Conservation (phyloP, 2,888 invertebrate species). For the Pandemis cinnamomeana region DNA sequence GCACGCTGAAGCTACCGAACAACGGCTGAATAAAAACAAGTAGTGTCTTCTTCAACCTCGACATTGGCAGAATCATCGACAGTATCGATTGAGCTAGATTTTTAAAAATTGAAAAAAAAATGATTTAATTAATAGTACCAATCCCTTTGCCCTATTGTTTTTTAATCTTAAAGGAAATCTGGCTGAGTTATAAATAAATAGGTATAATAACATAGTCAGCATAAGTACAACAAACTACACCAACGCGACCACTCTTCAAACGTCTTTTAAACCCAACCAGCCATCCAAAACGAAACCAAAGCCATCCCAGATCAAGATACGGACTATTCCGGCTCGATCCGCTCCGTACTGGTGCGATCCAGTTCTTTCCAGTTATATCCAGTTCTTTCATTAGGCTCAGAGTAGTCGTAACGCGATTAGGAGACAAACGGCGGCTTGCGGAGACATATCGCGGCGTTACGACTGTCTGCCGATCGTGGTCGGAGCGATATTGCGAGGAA, state of each 20-base stretch:
- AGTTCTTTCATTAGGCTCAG: slow-evolving; percentile 36
- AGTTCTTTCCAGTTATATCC: slow-evolving; percentile 16
- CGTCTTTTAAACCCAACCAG: background rate
- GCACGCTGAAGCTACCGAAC: too few relatives aligned
- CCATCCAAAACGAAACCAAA: background rate
- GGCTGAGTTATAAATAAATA: too few relatives aligned
- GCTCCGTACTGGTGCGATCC: background rate
- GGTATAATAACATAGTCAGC: too few relatives aligned
- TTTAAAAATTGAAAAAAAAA: too few relatives aligned
- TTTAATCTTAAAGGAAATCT: too few relatives aligned
- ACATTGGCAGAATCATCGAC: too few relatives aligned
- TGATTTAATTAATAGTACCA: too few relatives aligned
- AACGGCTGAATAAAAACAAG: too few relatives aligned
- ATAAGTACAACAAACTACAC: background rate
- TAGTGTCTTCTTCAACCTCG: too few relatives aligned
- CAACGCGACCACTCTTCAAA: background rate
- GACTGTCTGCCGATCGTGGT: slow-evolving; percentile 24
- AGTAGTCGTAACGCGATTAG: slow-evolving; percentile 24
- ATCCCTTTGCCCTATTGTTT: too few relatives aligned
- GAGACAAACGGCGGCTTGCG: slow-evolving; percentile 39
- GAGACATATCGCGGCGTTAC: slow-evolving; percentile 31
- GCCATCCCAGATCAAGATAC: background rate
- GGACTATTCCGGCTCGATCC: background rate
- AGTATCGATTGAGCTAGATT: too few relatives aligned
- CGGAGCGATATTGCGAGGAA: background rate